Conservation (phyloP, 2,888 invertebrate genomes). For the Amblyjoppa proteus region DNA sequence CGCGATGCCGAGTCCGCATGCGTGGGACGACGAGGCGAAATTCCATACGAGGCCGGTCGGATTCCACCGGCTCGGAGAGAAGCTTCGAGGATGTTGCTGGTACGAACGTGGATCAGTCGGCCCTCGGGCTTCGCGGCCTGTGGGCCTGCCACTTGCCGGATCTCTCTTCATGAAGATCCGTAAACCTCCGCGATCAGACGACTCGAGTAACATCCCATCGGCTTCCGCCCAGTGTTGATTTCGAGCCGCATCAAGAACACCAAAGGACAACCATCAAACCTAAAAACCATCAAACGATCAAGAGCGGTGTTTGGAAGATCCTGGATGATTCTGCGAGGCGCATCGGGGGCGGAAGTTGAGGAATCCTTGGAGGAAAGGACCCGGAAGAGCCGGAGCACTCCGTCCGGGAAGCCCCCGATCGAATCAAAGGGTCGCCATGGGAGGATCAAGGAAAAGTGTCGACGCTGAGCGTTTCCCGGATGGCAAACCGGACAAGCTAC, state of each 20-base stretch:
- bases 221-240: constrained; percentile 32
- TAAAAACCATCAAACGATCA: background rate
- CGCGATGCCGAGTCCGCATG: constrained; percentile 68
- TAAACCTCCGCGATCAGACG: constrained; percentile 26
- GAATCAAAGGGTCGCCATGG: background rate
- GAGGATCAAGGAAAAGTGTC: constrained; percentile 14
- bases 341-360: background rate
- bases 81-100: constrained; percentile 35
- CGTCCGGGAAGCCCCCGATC: background rate
- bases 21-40: constrained; percentile 39
- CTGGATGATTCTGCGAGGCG: background rate
- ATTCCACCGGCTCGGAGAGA: constrained; percentile 16
- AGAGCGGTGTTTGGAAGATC: background rate
- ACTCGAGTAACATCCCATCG: background rate
- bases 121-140: constrained; percentile 69
- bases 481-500: background rate
- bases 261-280: background rate
- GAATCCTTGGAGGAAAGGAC: background rate
- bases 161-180: constrained; percentile 14
- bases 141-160: constrained; percentile 68
- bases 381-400: background rate
- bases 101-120: constrained; percentile 66
- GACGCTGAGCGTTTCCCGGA: background rate
- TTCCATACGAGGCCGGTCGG: constrained; percentile 21
- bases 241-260: background rate